Evolutionary conservation across 2,113 vertebrate genomes (phyloP).

Genomic region (Aspidoscelis tigris): DNA sequence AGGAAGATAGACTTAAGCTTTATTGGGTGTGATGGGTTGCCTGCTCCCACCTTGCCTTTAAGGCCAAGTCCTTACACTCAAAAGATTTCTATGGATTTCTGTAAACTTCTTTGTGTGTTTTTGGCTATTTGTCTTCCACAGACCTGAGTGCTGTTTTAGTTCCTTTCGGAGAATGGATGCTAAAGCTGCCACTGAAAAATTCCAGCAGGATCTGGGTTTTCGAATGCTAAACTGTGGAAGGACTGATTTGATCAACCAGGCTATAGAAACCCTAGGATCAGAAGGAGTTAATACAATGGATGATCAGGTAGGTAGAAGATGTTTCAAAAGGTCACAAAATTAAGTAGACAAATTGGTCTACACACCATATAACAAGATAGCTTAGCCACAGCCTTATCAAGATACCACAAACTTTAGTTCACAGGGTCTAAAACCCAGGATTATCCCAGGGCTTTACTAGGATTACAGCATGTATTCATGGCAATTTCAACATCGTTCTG

Average conservation of each 20-base stretch:
- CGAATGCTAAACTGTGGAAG: constrained; percentile 97
- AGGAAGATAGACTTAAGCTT: too few relatives aligned
- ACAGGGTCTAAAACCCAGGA: neutral
- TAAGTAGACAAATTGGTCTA: neutral
- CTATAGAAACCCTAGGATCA: constrained; percentile 87
- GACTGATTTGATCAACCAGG: constrained; percentile 94
- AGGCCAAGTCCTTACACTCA: too few relatives aligned
- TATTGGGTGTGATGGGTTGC: too few relatives aligned
- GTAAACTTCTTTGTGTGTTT: neutral
- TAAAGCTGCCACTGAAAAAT: constrained; percentile 91
- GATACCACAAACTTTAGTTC: neutral
- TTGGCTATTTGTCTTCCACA: constrained; percentile 62
- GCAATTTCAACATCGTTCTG: too few relatives aligned
- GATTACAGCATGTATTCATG: too few relatives aligned
- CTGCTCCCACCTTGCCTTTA: too few relatives aligned
- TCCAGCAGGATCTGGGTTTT: constrained; percentile 95
- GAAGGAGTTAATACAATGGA: constrained; percentile 97
- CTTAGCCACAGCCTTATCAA: neutral
- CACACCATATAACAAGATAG: rapidly evolving
- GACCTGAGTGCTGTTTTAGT: constrained; percentile 95
- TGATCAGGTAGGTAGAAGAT: constrained; percentile 84
- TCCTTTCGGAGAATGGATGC: constrained; percentile 95
- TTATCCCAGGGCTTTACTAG: too few relatives aligned
- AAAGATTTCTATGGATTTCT: too few relatives aligned
- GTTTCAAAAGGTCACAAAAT: rapidly evolving